Evolutionary conservation across 1,140 invertebrate genomes (phyloP).

Genomic region (Drosophila nigrodunni): DNA sequence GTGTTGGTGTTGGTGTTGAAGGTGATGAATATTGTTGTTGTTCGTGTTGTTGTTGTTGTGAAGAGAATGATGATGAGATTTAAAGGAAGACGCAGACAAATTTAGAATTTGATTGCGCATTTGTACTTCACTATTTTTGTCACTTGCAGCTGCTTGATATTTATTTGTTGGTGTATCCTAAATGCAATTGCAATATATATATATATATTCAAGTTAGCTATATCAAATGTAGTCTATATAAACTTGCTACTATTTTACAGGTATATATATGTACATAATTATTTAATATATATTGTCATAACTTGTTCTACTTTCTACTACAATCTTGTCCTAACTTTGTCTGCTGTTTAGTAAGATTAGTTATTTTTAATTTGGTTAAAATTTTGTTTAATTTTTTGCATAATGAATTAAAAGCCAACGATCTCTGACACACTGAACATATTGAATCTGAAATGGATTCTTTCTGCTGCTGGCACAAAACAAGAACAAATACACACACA

Average conservation of each 20-base stretch:
- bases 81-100: constrained; percentile 70
- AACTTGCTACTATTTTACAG: too few relatives aligned
- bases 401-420: constrained; percentile 17
- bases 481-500: not conserved
- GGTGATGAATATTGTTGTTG: constrained; percentile 72
- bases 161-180: constrained; percentile 78
- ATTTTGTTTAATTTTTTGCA: constrained; percentile 5
- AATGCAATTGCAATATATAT: constrained; percentile 17
- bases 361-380: constrained; percentile 30
- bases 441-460: not conserved
- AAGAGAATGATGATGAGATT: constrained; percentile 64
- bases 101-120: constrained; percentile 81
- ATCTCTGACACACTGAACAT: not conserved
- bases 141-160: constrained; percentile 67
- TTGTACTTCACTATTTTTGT: constrained; percentile 76
- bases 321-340: not conserved
- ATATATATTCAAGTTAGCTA: constrained; percentile 1
- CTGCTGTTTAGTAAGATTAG: constrained; percentile 18
- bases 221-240: not conserved
- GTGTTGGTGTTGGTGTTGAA: constrained; percentile 65
- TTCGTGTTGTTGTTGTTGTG: constrained; percentile 72
- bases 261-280: constrained; percentile 8
- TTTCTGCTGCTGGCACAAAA: constrained; percentile 1
- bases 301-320: not conserved
- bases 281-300: not conserved